Evolutionary conservation across 2,797 vertebrate genomes (phyloP).

Genomic region (Microctenopoma steveboyesi): DNA sequence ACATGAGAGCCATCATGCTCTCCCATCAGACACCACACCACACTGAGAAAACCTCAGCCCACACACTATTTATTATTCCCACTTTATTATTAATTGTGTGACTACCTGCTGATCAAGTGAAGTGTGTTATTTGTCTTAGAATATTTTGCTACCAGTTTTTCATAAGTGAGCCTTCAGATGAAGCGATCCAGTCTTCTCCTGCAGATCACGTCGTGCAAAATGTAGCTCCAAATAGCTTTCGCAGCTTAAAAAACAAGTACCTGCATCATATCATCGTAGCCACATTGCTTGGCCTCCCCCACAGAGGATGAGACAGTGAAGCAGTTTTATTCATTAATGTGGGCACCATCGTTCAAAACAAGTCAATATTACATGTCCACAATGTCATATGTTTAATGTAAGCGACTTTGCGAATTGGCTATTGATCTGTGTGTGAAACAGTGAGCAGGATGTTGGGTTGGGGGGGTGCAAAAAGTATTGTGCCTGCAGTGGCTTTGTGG

Average conservation of each 20-base stretch:
- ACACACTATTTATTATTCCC: constrained; percentile 27
- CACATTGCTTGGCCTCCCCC: not conserved
- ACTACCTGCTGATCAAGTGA: constrained; percentile 28
- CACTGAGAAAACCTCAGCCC: constrained; percentile 39
- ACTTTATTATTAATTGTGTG: constrained; percentile 4
- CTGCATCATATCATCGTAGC: not conserved
- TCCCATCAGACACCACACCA: constrained; percentile 34
- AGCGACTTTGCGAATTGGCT: constrained; percentile 77
- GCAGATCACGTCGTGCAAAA: not conserved
- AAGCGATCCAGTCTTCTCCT: not conserved
- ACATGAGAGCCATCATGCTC: constrained; percentile 52
- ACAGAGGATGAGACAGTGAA: constrained; percentile 34
- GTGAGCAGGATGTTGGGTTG: not conserved
- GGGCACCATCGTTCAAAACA: constrained; percentile 76
- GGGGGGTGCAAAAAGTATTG: constrained; percentile 31
- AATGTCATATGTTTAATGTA: constrained; percentile 75
- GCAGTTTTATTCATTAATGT: constrained; percentile 70
- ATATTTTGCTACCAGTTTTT: not conserved
- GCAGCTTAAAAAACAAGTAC: constrained; percentile 3
- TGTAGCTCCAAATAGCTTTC: not conserved
- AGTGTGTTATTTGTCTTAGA: not conserved
- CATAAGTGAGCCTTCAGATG: not conserved
- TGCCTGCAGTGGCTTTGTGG: constrained; percentile 67
- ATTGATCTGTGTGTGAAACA: constrained; percentile 73
- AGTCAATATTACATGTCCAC: constrained; percentile 78